These are phyloP conservation scores for Poecile montanus DNA, from an alignment of 2,797 vertebrate genomes.

Conservation along the genomic window DNA sequence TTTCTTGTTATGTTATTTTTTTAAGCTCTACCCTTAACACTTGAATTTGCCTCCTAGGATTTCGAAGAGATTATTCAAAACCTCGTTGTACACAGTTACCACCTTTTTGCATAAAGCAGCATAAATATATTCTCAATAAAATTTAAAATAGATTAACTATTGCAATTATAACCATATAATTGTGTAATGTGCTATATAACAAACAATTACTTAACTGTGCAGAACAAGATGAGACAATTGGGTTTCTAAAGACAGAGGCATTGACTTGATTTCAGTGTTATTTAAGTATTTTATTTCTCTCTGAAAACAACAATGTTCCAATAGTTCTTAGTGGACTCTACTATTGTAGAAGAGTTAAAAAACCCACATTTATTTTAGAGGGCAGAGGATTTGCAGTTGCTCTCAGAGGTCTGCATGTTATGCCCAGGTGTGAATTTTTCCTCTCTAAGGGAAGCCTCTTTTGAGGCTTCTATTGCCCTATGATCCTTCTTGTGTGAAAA, in stretches of 20 bases:
- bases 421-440: not conserved
- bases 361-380: not conserved
- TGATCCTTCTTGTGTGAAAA: not conserved
- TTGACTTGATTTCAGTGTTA: not conserved
- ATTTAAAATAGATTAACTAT: not conserved
- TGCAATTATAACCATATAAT: not conserved
- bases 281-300: conserved; percentile 20
- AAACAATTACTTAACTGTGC: not conserved
- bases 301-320: not conserved
- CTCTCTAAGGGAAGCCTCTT: not conserved
- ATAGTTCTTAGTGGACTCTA: not conserved
- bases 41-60: conserved; percentile 7
- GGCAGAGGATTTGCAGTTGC: not conserved
- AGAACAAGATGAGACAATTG: not conserved
- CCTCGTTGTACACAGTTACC: not conserved
- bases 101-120: not conserved
- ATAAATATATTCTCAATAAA: not conserved
- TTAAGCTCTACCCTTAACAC: not conserved
- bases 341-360: not conserved
- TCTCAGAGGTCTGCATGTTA: not conserved
- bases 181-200: not conserved
- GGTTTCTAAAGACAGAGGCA: not conserved
- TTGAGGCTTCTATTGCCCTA: not conserved
- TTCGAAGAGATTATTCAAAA: conserved; percentile 28
- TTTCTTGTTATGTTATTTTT: not conserved